Evolutionary conservation across 2,797 vertebrate genomes (phyloP).

Genomic region (Phoeniculus purpureus): DNA sequence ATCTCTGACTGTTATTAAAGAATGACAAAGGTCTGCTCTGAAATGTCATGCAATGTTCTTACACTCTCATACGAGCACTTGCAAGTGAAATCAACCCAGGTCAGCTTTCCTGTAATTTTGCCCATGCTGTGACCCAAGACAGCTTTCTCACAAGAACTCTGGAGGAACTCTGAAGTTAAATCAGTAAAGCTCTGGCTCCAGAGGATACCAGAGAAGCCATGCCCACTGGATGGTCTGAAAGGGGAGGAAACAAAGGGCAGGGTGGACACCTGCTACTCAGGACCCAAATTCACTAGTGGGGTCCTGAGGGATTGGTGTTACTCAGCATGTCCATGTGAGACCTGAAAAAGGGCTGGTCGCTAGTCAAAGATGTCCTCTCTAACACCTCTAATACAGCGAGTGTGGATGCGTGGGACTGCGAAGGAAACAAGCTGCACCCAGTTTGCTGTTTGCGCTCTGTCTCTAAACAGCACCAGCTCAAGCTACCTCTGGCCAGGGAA

Average conservation of each 20-base stretch:
- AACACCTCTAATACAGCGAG: neutral
- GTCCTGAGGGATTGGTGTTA: neutral
- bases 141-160: neutral
- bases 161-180: neutral
- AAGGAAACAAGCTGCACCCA: neutral
- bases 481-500: neutral
- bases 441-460: neutral
- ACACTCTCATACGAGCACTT: neutral
- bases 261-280: neutral
- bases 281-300: neutral
- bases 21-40: neutral
- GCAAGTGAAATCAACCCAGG: neutral
- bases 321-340: neutral
- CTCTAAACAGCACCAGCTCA: neutral
- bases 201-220: neutral
- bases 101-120: neutral
- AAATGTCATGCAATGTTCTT: rapidly evolving
- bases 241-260: neutral
- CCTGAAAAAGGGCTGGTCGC: neutral
- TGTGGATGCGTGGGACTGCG: rapidly evolving
- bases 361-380: neutral
- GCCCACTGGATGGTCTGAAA: neutral
- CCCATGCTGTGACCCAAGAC: neutral
- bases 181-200: too few species aligned
- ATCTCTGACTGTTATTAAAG: neutral